phyloP scores from a whole-genome alignment of 2,888 invertebrate genomes.

The Cantharis flavilabris region DNA sequence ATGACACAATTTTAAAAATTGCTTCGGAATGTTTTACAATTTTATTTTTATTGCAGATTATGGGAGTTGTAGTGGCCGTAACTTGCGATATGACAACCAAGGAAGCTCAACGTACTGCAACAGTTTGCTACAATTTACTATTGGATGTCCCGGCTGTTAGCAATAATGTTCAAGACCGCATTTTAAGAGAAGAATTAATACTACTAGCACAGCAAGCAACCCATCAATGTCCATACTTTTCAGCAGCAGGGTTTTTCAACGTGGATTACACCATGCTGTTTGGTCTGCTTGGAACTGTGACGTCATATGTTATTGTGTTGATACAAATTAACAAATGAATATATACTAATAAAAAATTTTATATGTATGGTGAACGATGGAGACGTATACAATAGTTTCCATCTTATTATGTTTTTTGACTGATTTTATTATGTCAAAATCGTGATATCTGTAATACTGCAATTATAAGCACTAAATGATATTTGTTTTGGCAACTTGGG shows the following conservation, averaged over 20 bases:
- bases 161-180: constrained; percentile 18
- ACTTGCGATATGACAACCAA: constrained; percentile 32
- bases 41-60: constrained; percentile 28
- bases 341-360: background rate
- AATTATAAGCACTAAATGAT: no score
- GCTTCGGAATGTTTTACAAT: no score
- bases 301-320: constrained; percentile 30
- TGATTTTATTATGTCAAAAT: no score
- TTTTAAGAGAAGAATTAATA: constrained; percentile 20
- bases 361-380: no score
- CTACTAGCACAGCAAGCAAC: constrained; percentile 29
- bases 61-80: constrained; percentile 31
- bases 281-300: constrained; percentile 27
- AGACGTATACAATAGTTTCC: no score
- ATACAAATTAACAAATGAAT: constrained; percentile 27
- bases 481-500: no score
- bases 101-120: constrained; percentile 34
- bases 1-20: no score
- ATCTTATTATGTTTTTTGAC: no score
- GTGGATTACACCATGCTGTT: constrained; percentile 30
- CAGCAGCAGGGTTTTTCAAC: constrained; percentile 32
- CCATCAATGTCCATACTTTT: constrained; percentile 24
- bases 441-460: no score
- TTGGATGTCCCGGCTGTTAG: constrained; percentile 27
- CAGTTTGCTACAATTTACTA: constrained; percentile 33